Evolutionary conservation across 1,140 invertebrate genomes (phyloP).

Genomic region (Pteromalus puparum): DNA sequence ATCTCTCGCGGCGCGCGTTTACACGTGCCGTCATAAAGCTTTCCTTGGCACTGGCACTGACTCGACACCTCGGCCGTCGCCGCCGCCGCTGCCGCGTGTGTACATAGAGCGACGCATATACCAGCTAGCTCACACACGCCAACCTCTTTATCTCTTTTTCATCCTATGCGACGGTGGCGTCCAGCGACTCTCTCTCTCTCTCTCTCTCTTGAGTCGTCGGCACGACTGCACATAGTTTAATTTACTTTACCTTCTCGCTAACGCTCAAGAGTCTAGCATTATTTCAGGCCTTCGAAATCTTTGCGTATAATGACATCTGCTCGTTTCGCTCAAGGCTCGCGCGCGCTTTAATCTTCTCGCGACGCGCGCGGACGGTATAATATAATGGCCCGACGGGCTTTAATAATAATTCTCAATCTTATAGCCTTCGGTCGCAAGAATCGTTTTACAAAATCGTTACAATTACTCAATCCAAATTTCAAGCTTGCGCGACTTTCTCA

Average conservation of each 20-base stretch:
- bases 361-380: neutral
- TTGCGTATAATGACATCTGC: neutral
- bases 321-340: neutral
- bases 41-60: constrained; percentile 2
- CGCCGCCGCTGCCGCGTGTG: neutral
- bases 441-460: no score
- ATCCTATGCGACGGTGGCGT: neutral
- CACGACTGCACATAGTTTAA: neutral
- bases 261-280: neutral
- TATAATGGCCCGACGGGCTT: neutral
- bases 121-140: neutral
- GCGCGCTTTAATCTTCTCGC: neutral
- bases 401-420: constrained; percentile 18
- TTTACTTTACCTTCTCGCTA: neutral
- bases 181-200: neutral
- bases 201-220: no score
- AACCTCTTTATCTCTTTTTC: neutral
- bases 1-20: neutral
- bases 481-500: neutral
- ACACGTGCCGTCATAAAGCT: neutral
- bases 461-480: constrained; percentile 14
- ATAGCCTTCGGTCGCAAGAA: no score
- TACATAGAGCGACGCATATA: neutral
- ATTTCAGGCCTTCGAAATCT: neutral
- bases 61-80: neutral